Percentiles rank a stretch among this genome's conserved stretches.
These are phyloP conservation scores for Dryobotodes eremita DNA, from an alignment of 2,888 invertebrate species.

Conservation along the genomic window DNA sequence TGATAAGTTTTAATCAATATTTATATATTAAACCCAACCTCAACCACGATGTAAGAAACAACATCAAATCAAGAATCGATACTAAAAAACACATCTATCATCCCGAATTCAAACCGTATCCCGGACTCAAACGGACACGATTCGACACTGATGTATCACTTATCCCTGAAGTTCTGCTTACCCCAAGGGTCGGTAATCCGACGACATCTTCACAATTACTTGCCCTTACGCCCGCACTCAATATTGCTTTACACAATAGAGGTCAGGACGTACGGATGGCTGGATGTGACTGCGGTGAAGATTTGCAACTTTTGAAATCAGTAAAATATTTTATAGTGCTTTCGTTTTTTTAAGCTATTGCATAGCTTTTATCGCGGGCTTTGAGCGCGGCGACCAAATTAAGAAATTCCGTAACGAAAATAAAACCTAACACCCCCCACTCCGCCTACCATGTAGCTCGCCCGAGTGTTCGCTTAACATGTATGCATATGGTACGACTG, in stretches of 20 bases:
- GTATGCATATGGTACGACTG: too few species aligned
- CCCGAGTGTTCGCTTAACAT: too few species aligned
- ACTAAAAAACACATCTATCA: conserved; percentile 58
- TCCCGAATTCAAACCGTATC: conserved; percentile 60
- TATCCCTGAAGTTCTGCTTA: conserved; percentile 70
- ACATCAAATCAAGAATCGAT: conserved; percentile 21
- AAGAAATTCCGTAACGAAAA: too few species aligned
- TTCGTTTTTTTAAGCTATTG: too few species aligned
- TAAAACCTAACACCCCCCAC: too few species aligned
- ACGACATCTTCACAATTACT: conserved; percentile 87
- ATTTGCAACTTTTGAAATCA: background rate
- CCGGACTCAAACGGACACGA: conserved; percentile 71
- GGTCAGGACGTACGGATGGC: conserved; percentile 41
- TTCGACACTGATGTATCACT: conserved; percentile 88
- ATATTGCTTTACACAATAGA: conserved; percentile 83
- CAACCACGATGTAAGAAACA: background rate
- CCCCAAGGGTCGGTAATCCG: conserved; percentile 80
- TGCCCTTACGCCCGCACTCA: conserved; percentile 86
- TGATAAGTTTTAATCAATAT: background rate
- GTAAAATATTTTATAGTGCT: too few species aligned
- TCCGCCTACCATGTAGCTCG: too few species aligned
- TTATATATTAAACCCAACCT: too few species aligned
- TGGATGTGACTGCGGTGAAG: conserved; percentile 25
- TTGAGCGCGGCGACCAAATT: too few species aligned
- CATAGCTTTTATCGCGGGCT: too few species aligned